Evolutionary conservation across 1,140 invertebrate genomes (phyloP).

Genomic region (Drosophila nasuta): DNA sequence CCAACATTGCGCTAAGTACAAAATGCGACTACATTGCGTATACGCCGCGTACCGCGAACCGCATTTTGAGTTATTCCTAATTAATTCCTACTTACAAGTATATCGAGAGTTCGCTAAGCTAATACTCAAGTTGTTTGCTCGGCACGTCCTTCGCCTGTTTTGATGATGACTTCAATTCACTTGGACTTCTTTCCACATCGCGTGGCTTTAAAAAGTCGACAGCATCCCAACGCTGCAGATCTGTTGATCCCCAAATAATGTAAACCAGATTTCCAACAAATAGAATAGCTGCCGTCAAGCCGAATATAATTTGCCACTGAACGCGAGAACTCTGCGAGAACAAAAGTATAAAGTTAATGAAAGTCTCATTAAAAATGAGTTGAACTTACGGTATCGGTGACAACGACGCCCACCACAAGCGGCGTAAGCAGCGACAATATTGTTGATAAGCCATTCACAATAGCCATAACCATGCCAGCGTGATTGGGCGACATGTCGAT

Average conservation of each 20-base stretch:
- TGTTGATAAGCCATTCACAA: constrained; percentile 91
- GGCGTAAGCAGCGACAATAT: constrained; percentile 89
- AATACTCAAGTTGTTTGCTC: constrained; percentile 14
- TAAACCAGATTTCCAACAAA: constrained; percentile 89
- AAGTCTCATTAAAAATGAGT: neutral
- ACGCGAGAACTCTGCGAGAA: constrained; percentile 84
- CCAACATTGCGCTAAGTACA: constrained; percentile 19
- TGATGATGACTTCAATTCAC: neutral
- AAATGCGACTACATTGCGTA: constrained; percentile 28
- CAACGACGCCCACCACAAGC: constrained; percentile 87
- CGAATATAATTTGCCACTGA: constrained; percentile 91
- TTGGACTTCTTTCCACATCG: neutral
- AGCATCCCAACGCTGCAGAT: constrained; percentile 88
- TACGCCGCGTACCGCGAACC: constrained; percentile 26
- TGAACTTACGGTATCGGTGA: constrained; percentile 87
- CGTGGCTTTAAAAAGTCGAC: constrained; percentile 8
- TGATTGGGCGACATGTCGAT: constrained; percentile 92
- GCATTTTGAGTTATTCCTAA: constrained; percentile 30
- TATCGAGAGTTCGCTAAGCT: constrained; percentile 20
- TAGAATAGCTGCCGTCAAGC: constrained; percentile 88
- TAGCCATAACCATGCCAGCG: constrained; percentile 88
- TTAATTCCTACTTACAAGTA: constrained; percentile 28
- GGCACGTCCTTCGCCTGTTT: neutral
- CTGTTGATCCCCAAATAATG: constrained; percentile 87
- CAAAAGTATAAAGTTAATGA: neutral